phyloP scores from a whole-genome alignment of 2,888 invertebrate species.

The Aelia acuminata region DNA sequence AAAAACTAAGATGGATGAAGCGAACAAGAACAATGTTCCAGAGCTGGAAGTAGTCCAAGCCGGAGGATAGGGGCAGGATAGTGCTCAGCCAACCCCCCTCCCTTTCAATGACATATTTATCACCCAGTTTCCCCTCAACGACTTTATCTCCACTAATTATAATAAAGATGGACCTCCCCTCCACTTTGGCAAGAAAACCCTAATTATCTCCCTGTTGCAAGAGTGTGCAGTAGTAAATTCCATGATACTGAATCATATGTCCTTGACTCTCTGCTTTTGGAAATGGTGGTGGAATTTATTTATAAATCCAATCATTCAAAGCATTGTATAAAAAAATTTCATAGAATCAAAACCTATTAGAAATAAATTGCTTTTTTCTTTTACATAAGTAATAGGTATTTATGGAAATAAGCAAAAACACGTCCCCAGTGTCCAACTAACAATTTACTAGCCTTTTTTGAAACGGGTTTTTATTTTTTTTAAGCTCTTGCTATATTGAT shows the following conservation, averaged over 20 bases:
- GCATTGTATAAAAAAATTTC: no score
- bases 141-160: constrained; percentile 18
- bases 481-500: no score
- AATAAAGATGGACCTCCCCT: constrained; percentile 17
- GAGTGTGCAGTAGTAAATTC: background rate
- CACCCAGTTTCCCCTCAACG: background rate
- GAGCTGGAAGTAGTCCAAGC: constrained; percentile 9
- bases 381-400: no score
- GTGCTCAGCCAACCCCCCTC: background rate
- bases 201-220: background rate
- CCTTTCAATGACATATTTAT: constrained; percentile 31
- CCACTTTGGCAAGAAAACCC: background rate
- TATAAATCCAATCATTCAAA: no score
- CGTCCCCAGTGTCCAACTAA: no score
- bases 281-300: no score
- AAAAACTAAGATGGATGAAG: constrained; percentile 14
- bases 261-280: background rate
- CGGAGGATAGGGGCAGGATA: background rate
- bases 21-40: constrained; percentile 18
- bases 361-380: no score
- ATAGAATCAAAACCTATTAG: no score
- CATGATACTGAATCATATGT: background rate
- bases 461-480: no score
- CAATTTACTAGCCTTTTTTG: no score
- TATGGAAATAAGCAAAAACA: no score